Base-by-base conservation (phyloP, 2,113 vertebrate species). In the Actenoides hombroni region DNA sequence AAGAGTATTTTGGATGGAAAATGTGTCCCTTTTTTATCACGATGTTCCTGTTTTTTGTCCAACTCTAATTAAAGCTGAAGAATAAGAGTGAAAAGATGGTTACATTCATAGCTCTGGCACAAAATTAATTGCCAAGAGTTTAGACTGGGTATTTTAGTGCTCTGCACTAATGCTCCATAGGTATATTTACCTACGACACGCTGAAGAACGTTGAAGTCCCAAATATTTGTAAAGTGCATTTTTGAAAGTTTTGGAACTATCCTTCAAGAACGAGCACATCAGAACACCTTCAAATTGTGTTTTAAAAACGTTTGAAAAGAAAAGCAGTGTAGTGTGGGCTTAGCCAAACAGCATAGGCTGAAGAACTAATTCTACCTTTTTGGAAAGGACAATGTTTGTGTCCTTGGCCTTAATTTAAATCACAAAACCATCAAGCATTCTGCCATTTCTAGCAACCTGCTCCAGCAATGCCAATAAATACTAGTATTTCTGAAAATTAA, bases 31-130 rank as follows among this genome's bases (percentile, higher is more conserved):
- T 94, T 94, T 93, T 96, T 93, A 91, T 96, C 94, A 95, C 29
- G n/a, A 92, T 86, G 86, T 95, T 88, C 91, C 83, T 89, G 86
- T 8, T 86, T 95, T 94, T 95, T 95, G 64, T 89, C 94, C 93
- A 96, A 83, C 69, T 95, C 92, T 85, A 97, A 97, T 95, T 95
- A 94, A 94, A 95, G 85, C 77, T 70, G 80, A 95, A 93, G 90
- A 89, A 89, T 39, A 83, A 65, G 92, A 94, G 74, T 92, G 88
- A 91, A 92, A 95, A 96, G 83, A 88, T 92, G 73, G 76, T 92
- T 96, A 60, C 74, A 53, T 92, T 94, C 7, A 21, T 92, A 96
- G 81, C 59, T 84, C 86, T 94, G 88, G 81, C 70, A 63, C 40
- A 35, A 69, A 89, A 73, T 88, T 92, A 78, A 71, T 94, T 95